Evolutionary conservation across 2,888 invertebrate species (phyloP).

Genomic region (Conomelus anceps): DNA sequence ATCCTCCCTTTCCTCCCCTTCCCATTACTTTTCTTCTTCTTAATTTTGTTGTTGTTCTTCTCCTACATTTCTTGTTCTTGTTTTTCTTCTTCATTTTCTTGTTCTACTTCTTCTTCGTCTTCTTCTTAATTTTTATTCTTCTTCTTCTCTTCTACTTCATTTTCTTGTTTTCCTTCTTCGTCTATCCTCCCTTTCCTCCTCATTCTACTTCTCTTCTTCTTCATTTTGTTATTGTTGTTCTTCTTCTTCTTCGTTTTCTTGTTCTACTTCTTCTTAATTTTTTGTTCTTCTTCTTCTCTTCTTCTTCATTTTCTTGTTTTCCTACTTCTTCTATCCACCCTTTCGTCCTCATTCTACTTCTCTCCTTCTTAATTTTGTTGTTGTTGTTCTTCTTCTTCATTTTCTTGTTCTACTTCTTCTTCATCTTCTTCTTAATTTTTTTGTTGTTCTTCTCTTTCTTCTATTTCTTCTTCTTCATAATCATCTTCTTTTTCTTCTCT

Average conservation of each 20-base stretch:
- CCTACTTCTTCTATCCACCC: neutral
- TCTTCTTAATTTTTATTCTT: no score
- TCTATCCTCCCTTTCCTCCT: neutral
- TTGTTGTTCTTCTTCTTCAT: no score
- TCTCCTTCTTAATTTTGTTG: neutral
- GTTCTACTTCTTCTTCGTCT: neutral
- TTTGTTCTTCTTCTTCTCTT: neutral
- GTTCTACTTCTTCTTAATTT: no score
- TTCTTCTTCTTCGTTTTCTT: neutral
- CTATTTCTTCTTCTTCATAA: neutral
- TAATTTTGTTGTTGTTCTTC: no score
- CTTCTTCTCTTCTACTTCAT: no score
- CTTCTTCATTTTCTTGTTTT: neutral
- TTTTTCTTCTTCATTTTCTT: neutral
- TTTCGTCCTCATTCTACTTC: neutral
- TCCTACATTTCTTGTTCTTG: no score
- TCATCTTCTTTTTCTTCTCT: no score
- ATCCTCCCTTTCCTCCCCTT: no score
- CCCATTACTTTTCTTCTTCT: no score
- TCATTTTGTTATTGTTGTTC: neutral
- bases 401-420: no score
- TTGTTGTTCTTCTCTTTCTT: neutral
- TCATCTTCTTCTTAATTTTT: neutral
- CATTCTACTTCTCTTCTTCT: neutral
- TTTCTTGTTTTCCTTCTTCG: neutral